Evolutionary conservation across 1,140 invertebrate species (phyloP).

Genomic region (Leptopilina boulardi): DNA sequence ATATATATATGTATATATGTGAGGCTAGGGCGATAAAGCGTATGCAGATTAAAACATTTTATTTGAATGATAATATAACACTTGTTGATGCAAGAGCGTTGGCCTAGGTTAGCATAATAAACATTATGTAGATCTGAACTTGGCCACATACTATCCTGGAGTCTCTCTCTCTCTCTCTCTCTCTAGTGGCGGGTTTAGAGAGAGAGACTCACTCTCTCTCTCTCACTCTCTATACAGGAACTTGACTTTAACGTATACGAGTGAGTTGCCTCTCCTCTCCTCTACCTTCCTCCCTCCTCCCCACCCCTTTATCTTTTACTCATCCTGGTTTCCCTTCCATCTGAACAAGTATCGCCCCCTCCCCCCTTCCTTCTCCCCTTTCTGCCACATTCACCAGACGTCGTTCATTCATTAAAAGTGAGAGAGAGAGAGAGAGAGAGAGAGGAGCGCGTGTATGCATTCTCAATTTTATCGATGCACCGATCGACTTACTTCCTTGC

Average conservation of each 20-base stretch:
- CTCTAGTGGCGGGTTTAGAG: neutral
- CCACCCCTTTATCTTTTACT: conserved; percentile 29
- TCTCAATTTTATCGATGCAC: conserved; percentile 69
- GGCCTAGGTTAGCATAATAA: conserved; percentile 76
- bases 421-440: no score
- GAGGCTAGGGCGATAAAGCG: conserved; percentile 74
- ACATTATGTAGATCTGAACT: conserved; percentile 74
- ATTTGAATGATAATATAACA: conserved; percentile 78
- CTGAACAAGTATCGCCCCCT: conserved; percentile 49
- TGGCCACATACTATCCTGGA: conserved; percentile 50
- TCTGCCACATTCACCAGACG: conserved; percentile 64
- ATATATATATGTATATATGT: no score
- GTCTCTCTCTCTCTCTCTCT: conserved; percentile 39
- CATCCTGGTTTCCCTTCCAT: conserved; percentile 45
- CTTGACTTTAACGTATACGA: neutral
- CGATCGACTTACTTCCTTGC: conserved; percentile 58
- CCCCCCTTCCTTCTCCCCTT: conserved; percentile 34
- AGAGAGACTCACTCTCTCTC: neutral
- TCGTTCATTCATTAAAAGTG: conserved; percentile 70
- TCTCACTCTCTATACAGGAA: neutral
- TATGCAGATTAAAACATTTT: conserved; percentile 78
- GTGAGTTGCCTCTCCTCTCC: conserved; percentile 14
- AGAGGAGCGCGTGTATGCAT: conserved; percentile 54
- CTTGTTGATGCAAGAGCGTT: conserved; percentile 76
- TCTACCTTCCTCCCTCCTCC: conserved; percentile 26